phyloP scores from a whole-genome alignment of 2,113 vertebrate species.

The Thermophis baileyi region DNA sequence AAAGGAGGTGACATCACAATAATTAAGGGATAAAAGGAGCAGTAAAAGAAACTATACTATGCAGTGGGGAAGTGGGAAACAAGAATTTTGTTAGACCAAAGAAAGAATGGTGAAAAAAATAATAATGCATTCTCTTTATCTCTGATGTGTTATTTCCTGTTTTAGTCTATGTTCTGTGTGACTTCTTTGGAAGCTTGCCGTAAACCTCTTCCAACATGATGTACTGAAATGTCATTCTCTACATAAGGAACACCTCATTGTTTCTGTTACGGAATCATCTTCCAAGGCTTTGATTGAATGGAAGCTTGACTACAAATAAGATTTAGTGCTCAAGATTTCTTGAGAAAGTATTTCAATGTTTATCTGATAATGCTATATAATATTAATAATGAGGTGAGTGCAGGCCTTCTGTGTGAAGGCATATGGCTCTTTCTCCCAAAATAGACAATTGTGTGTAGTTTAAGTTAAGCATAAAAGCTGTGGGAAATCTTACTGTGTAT shows the following conservation, averaged over 20 bases:
- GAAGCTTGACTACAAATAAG: not conserved
- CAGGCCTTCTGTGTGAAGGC: too few species aligned
- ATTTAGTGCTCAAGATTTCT: not conserved
- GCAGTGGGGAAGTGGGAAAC: too few species aligned
- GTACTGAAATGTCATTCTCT: not conserved
- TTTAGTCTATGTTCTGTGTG: not conserved
- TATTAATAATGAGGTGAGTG: not conserved
- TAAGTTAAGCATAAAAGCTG: not conserved
- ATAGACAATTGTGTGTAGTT: not conserved
- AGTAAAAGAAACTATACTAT: not conserved
- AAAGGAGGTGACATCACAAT: constrained; percentile 6
- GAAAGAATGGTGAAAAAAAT: not conserved
- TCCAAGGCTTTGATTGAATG: not conserved
- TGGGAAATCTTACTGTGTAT: not conserved
- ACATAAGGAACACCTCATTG: not conserved
- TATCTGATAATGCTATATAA: not conserved
- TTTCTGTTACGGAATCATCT: not conserved
- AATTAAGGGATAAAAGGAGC: not conserved
- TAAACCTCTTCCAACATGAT: not conserved
- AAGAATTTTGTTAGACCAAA: not conserved
- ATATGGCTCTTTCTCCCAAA: not conserved
- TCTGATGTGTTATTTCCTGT: not conserved
- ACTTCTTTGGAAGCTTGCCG: not conserved
- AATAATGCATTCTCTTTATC: not conserved
- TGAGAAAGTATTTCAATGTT: not conserved